These are phyloP conservation scores for Gopherus flavomarginatus DNA, from an alignment of 2,113 vertebrate species.

Conservation along the genomic window DNA sequence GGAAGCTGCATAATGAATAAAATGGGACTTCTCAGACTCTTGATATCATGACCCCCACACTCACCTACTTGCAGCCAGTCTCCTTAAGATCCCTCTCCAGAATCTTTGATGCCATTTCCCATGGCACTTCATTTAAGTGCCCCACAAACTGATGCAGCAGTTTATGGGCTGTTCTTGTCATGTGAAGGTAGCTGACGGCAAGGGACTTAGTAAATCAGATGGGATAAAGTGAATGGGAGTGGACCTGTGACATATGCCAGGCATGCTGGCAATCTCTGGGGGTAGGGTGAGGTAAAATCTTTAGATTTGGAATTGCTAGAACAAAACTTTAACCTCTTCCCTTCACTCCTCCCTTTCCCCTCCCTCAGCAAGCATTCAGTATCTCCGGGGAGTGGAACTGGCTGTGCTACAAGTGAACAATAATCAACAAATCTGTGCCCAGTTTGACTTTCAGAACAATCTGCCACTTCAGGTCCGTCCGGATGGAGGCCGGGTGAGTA, in stretches of 20 bases:
- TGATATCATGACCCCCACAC: background rate
- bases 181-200: background rate
- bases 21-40: background rate
- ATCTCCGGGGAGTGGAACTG: constrained; percentile 74
- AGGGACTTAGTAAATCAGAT: background rate
- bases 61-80: background rate
- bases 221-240: background rate
- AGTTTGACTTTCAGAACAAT: constrained; percentile 77
- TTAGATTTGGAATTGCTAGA: rapidly evolving
- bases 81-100: background rate
- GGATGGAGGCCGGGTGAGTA: constrained; percentile 71
- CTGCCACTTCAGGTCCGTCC: constrained; percentile 64
- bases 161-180: background rate
- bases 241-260: background rate
- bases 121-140: background rate
- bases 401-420: constrained; percentile 75
- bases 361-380: constrained; percentile 75
- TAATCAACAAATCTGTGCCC: constrained; percentile 73
- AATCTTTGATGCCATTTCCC: background rate
- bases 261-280: background rate
- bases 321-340: background rate
- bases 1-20: background rate
- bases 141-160: background rate
- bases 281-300: background rate
- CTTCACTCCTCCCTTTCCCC: background rate